Percentiles rank a stretch among this genome's conserved stretches.
These are phyloP conservation scores for Colaptes auratus DNA, from an alignment of 2,113 vertebrate genomes.

Conservation along the genomic window DNA sequence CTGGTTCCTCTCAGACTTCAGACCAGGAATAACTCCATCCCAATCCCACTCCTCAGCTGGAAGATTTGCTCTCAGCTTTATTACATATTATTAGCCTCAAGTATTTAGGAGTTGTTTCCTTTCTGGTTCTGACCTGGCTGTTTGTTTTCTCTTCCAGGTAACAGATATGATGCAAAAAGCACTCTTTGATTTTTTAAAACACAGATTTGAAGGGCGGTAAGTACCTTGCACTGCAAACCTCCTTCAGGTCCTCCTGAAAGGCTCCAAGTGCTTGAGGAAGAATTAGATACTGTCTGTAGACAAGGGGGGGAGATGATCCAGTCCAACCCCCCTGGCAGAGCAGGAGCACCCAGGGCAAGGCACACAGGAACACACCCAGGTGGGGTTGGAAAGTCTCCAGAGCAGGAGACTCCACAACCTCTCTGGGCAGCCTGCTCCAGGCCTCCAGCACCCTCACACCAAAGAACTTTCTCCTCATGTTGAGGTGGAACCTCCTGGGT, in stretches of 20 bases:
- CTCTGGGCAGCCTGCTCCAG: too few species aligned
- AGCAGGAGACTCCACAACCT: too few species aligned
- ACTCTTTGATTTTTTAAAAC: constrained; percentile 99
- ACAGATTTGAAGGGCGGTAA: constrained; percentile 98
- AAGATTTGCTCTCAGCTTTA: not conserved
- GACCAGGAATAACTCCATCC: not conserved
- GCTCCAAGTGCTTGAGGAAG: not conserved
- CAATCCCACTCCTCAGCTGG: not conserved
- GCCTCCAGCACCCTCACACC: too few species aligned
- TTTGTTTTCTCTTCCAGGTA: constrained; percentile 80
- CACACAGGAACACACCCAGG: too few species aligned
- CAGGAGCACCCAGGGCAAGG: too few species aligned
- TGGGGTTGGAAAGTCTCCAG: too few species aligned
- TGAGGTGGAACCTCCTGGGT: too few species aligned
- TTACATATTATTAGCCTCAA: not conserved
- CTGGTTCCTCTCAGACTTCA: not conserved
- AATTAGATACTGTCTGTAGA: not conserved
- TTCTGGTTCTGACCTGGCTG: not conserved
- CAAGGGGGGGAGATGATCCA: not conserved
- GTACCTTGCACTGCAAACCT: constrained; percentile 59
- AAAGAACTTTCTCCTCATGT: too few species aligned
- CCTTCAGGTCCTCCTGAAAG: not conserved
- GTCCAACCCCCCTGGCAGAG: too few species aligned
- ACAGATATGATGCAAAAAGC: constrained; percentile 99
- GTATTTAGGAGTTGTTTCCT: not conserved